Base-by-base conservation (phyloP, 2,888 invertebrate genomes). In the Drosophila trichaetosa region DNA sequence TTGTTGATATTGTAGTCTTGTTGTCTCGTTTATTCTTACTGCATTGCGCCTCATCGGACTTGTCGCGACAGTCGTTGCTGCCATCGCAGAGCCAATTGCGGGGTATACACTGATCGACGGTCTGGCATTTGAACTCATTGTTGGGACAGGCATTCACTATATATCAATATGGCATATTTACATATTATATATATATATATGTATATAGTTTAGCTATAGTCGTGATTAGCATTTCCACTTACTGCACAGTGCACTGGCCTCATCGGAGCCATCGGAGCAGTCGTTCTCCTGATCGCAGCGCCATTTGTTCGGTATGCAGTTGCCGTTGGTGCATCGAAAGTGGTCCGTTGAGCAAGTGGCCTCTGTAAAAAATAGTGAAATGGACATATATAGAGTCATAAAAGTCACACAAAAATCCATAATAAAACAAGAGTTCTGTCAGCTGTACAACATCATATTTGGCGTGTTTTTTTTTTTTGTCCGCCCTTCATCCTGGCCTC, bases 191-290 rank as follows among this genome's bases (percentile, higher is more conserved):
- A 16, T 21, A 56, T 52, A n/a, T 34, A 27, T 10, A 4, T 4
- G 10, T n/a, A 8, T 46, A 18, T 24, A 16, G 11, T 21, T 11
- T 42, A 18, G 40, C n/a, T 21, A 42, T 11, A 42, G 21, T 11
- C 11, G 21, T 6, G 42, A 11, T 52, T 40, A 16, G n/a, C 52
- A 18, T 49, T 38, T 49, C 10, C 10, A 96, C 97, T 96, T 94
- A 97, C 97, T 96, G 94, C 97, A 97, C 80, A 95, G 94, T 69
- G 94, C 93, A 2, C 95, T 94, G 90, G 96, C 95, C 93, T 98
- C 98, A 92, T 98, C 98, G 42, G 96, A 96, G 56, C 95, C 96
- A 92, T 98, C 97, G 58, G 95, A 94, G 91, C 98, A 98, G 93
- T 98, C 98, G 24, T 89, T 91, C 75, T 93, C 93, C 71, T 96